Evolutionary conservation across 2,888 invertebrate genomes (phyloP).

Genomic region (Diaperis boleti): DNA sequence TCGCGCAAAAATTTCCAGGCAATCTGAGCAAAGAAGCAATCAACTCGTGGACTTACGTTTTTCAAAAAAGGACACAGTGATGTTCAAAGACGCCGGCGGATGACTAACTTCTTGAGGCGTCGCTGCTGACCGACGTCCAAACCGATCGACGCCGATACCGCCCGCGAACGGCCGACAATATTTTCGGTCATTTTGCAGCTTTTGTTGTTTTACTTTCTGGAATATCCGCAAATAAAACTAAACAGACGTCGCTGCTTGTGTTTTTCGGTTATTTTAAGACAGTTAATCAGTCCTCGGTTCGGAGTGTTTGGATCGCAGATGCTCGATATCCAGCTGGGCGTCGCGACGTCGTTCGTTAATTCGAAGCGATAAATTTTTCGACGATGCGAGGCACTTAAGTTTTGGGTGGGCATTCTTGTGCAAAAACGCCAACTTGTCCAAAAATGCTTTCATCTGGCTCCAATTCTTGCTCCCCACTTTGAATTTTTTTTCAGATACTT

Average conservation of each 20-base stretch:
- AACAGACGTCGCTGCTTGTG: constrained; percentile 18
- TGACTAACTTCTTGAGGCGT: constrained; percentile 61
- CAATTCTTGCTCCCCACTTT: no score
- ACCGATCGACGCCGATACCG: constrained; percentile 47
- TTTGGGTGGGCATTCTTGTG: no score
- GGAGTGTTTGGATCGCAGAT: not conserved
- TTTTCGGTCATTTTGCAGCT: constrained; percentile 37
- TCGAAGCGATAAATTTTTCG: no score
- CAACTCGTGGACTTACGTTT: constrained; percentile 27
- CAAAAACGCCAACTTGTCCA: no score
- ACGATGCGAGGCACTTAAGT: no score
- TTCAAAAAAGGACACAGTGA: constrained; percentile 37
- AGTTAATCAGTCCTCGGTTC: constrained; percentile 2
- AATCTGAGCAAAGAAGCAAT: constrained; percentile 1
- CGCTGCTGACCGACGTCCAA: constrained; percentile 56
- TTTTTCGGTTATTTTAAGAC: constrained; percentile 13
- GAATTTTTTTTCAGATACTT: no score
- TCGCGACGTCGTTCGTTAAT: no score
- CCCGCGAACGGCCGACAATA: constrained; percentile 39
- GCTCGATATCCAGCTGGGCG: not conserved
- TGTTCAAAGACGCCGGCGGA: constrained; percentile 60
- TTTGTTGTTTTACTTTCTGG: constrained; percentile 32
- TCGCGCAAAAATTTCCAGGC: not conserved
- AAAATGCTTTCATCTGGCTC: no score
- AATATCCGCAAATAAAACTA: constrained; percentile 22